Percentiles rank a stretch among this genome's conserved stretches.
Conservation (phyloP, 2,888 invertebrate species). For the Laothoe populi region DNA sequence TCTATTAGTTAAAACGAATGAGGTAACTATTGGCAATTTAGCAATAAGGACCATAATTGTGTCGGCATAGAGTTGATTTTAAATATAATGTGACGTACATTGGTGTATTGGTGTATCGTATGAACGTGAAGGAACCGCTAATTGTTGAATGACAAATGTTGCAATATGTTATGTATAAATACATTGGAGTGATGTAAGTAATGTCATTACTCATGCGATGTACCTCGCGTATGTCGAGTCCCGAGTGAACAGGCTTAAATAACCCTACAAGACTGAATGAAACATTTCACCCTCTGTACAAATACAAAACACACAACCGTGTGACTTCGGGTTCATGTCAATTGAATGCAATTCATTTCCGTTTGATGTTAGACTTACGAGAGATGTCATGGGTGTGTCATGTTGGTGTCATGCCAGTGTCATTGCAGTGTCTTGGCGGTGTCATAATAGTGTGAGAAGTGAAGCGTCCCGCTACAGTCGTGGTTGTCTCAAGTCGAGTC, state of each 20-base stretch:
- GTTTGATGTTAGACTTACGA: constrained; percentile 48
- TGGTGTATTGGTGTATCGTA: constrained; percentile 34
- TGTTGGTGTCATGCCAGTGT: constrained; percentile 48
- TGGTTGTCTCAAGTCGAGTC: constrained; percentile 32
- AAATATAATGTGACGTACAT: constrained; percentile 20
- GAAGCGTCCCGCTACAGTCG: constrained; percentile 29
- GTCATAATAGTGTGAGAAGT: constrained; percentile 42
- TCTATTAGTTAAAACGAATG: constrained; percentile 70
- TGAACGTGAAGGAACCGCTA: constrained; percentile 48
- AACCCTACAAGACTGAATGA: constrained; percentile 79
- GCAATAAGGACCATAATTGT: constrained; percentile 25
- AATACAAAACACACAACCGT: constrained; percentile 60
- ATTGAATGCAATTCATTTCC: constrained; percentile 59
- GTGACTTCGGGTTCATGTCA: constrained; percentile 72
- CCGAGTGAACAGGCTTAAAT: constrained; percentile 64
- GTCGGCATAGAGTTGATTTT: constrained; percentile 23
- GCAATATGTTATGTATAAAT: constrained; percentile 80
- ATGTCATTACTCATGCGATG: constrained; percentile 70
- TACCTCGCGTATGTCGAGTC: constrained; percentile 65
- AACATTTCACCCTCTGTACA: constrained; percentile 73
- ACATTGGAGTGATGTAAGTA: constrained; percentile 70
- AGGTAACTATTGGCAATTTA: constrained; percentile 40
- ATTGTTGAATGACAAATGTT: constrained; percentile 57
- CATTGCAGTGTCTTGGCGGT: too few relatives aligned
- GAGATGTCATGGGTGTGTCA: constrained; percentile 52